Base-by-base conservation (phyloP, 2,888 invertebrate species). In the Diloba caeruleocephala region DNA sequence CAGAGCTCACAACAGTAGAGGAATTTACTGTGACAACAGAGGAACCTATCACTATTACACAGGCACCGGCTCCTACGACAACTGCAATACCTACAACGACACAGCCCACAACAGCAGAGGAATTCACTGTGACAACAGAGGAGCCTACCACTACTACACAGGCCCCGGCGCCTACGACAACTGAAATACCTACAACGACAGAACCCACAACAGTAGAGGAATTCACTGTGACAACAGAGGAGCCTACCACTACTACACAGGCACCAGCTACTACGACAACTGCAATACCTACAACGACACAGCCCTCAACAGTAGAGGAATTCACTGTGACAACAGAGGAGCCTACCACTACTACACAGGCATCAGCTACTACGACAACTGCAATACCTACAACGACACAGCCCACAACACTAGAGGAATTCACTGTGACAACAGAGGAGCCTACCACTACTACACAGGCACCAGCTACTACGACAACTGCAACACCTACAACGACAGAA, bases 61-160 rank as follows among this genome's bases (percentile, higher is more conserved):
- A 31, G 1, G 17, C 2, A 2, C 8, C 33, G 0, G 5, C 9
- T 0, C 19, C 49, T 0, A 39, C 41, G 0, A 17, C 17, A 15
- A 28, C 7, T n/a, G n/a, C n/a, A n/a, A n/a, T n/a, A n/a, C n/a
- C n/a, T n/a, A 48, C 51, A 6, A 46, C 59, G 2, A 32, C 36
- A 0, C n/a, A 21, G 8, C 48, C 43, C 0, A 33, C 50, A 7
- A 41, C 45, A n/a, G n/a, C n/a, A 19, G 45, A 0, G 25, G 28
- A 5, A 12, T 13, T 13, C 1, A 28, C 46, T 0, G 52, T 54
- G 6, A 15, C 9, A 19, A 21, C 17, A 19, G 23, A 5, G 10
- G 15, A 1, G 3, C 12, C n/a, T 0, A 13, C 37, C 0, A 29
- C 29, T 0, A 48, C 48, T 1, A 61, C 50, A n/a, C 9, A 13